A percentile compares a stretch with the other conserved stretches of the same genome.
Evolutionary conservation across 1,140 invertebrate species (phyloP).

Genomic region (Aradophagus sp.): DNA sequence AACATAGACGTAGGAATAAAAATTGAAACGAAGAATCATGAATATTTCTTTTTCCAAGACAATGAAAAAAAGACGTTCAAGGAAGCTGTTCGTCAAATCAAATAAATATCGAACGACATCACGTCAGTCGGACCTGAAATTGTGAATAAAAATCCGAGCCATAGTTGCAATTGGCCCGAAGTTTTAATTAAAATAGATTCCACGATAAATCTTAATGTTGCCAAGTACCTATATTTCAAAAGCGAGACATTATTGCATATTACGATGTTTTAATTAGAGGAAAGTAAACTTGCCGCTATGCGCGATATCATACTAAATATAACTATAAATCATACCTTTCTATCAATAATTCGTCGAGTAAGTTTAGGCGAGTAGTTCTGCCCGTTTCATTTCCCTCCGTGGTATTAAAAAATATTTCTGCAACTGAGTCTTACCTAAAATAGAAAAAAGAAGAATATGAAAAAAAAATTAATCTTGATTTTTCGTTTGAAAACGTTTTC

Average conservation of each 20-base stretch:
- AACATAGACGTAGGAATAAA: too few relatives aligned
- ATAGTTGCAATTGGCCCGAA: conserved; percentile 11
- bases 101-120: too few relatives aligned
- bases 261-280: conserved; percentile 43
- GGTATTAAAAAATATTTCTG: too few relatives aligned
- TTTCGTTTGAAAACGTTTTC: too few relatives aligned
- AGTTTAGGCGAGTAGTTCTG: too few relatives aligned
- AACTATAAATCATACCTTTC: conserved; percentile 27
- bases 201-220: conserved; percentile 37
- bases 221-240: conserved; percentile 29
- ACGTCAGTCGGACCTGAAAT: too few relatives aligned
- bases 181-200: conserved; percentile 50
- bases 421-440: conserved; percentile 35
- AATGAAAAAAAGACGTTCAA: conserved; percentile 3
- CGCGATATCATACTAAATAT: conserved; percentile 31
- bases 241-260: conserved; percentile 36
- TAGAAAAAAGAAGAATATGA: conserved; percentile 11
- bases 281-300: conserved; percentile 29
- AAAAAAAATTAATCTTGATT: too few relatives aligned
- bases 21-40: too few relatives aligned
- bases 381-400: too few relatives aligned
- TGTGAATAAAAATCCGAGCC: too few relatives aligned
- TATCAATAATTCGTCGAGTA: conserved; percentile 26
- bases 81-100: conserved; percentile 1
- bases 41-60: too few relatives aligned